Conservation (phyloP, 2,797 vertebrate species). For the Myotis pilosus region DNA sequence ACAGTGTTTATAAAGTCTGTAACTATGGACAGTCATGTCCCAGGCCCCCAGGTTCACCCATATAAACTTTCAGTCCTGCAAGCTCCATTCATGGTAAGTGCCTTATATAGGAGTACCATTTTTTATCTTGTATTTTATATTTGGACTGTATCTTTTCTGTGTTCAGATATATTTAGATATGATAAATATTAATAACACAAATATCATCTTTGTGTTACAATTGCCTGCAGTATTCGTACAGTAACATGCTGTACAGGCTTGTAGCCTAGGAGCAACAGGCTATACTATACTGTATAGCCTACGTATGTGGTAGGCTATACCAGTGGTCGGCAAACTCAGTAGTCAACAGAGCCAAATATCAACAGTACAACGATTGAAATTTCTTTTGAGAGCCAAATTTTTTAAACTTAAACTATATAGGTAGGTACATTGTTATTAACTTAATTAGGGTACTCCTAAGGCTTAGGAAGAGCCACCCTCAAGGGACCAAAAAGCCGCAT, state of each 20-base stretch:
- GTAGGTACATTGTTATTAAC: too few species aligned
- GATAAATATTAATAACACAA: not conserved
- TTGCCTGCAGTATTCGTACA: not conserved
- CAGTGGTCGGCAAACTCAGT: too few species aligned
- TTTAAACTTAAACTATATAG: too few species aligned
- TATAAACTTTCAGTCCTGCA: not conserved
- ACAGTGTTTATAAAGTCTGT: not conserved
- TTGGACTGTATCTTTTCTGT: not conserved
- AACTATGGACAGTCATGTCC: not conserved
- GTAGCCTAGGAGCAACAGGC: not conserved
- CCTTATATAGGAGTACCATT: not conserved
- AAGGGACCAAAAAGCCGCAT: too few species aligned
- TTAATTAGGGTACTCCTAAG: too few species aligned
- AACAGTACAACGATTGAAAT: too few species aligned
- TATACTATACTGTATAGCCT: too few species aligned
- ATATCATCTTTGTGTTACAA: not conserved
- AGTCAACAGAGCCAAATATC: too few species aligned
- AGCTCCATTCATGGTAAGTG: not conserved
- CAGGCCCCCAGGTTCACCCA: not conserved
- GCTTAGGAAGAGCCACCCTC: too few species aligned
- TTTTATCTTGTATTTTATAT: not conserved
- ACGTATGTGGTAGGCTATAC: not conserved
- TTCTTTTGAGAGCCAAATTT: too few species aligned
- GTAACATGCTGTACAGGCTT: not conserved
- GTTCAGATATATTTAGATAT: not conserved